Conservation (phyloP, 92 coral and sea anemone genomes). For the Epizoanthus illoricatus region DNA sequence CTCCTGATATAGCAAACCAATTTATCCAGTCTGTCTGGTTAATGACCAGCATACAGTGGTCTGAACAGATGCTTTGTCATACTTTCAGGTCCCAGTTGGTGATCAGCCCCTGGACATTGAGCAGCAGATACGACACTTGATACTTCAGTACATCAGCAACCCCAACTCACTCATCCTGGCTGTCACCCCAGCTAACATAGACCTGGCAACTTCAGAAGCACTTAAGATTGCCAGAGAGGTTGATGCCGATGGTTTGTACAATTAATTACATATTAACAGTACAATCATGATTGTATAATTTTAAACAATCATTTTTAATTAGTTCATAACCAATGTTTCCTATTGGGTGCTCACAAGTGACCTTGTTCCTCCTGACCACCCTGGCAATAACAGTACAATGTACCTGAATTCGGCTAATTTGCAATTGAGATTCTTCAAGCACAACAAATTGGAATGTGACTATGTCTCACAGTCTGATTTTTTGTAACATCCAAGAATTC, state of each 20-base stretch:
- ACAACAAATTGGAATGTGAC: too few species aligned
- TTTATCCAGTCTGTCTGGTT: background rate
- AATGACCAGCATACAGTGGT: background rate
- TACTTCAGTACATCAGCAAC: slow-evolving; percentile 88
- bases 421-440: too few species aligned
- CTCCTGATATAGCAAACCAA: too few species aligned
- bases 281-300: background rate
- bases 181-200: slow-evolving; percentile 97
- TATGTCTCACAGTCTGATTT: too few species aligned
- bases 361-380: too few species aligned
- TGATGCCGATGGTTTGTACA: slow-evolving; percentile 86
- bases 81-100: slow-evolving; percentile 90
- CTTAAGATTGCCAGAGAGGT: slow-evolving; percentile 93
- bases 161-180: slow-evolving; percentile 95
- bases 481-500: too few species aligned
- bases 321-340: too few species aligned
- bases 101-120: slow-evolving; percentile 97
- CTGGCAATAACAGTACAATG: too few species aligned
- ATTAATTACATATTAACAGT: too few species aligned
- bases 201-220: slow-evolving; percentile 97
- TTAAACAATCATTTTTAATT: background rate
- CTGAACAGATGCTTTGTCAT: background rate
- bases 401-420: too few species aligned
- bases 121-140: slow-evolving; percentile 88
- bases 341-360: too few species aligned